Percentiles rank a stretch among this genome's conserved stretches.
Conservation (phyloP, 2,797 vertebrate genomes). For the Gambelia wislizenii region DNA sequence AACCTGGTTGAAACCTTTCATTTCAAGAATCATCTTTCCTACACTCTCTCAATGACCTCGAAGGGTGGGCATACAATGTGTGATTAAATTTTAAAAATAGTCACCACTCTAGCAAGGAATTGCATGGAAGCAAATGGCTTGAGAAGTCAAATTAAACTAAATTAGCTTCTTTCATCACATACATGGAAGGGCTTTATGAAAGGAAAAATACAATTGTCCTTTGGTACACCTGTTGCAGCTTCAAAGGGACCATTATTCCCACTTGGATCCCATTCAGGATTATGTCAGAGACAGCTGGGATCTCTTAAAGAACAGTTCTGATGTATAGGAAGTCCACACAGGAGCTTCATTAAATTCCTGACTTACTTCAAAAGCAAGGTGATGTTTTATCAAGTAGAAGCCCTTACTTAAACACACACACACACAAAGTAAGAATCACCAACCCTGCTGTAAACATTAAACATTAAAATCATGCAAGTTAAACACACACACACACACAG, state of each 20-base stretch:
- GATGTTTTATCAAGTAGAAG: background rate
- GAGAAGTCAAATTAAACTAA: background rate
- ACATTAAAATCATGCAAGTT: slow-evolving; percentile 38
- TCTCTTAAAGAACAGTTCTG: slow-evolving; percentile 49
- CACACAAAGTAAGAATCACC: background rate
- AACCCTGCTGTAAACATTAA: slow-evolving; percentile 33
- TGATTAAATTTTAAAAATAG: background rate
- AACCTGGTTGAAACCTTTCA: background rate
- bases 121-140: background rate
- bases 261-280: slow-evolving; percentile 55
- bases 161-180: slow-evolving; percentile 29
- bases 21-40: background rate
- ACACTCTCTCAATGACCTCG: background rate
- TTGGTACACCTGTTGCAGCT: slow-evolving; percentile 38
- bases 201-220: slow-evolving; percentile 41
- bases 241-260: slow-evolving; percentile 72
- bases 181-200: slow-evolving; percentile 25
- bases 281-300: slow-evolving; percentile 60
- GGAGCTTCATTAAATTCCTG: slow-evolving; percentile 54
- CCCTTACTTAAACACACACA: background rate
- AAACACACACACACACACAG: too few relatives aligned
- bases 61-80: background rate
- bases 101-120: background rate
- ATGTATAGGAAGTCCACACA: slow-evolving; percentile 45
- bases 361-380: slow-evolving; percentile 46